Percentiles rank a stretch among this genome's conserved stretches.
phyloP scores from a whole-genome alignment of 2,888 invertebrate genomes.

The Lysandra coridon region DNA sequence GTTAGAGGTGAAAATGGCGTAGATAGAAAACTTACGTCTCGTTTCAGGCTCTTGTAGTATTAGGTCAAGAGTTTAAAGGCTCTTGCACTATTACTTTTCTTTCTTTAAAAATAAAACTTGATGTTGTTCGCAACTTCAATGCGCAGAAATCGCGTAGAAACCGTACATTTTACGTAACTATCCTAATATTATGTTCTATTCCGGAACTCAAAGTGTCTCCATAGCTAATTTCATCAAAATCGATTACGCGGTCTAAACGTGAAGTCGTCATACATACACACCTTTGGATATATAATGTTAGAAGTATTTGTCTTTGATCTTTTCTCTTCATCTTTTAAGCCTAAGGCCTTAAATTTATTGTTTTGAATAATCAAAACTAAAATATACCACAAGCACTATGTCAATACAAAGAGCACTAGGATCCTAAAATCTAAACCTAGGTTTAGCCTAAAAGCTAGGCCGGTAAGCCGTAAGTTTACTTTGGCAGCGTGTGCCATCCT shows the following conservation, averaged over 20 bases:
- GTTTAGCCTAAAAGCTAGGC: conserved; percentile 23
- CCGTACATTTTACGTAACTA: background rate
- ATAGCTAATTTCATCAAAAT: too few species aligned
- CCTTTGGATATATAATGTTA: too few species aligned
- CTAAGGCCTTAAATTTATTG: background rate
- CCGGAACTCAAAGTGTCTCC: too few species aligned
- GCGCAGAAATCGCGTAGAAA: background rate
- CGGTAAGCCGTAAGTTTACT: conserved; percentile 33
- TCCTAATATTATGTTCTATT: too few species aligned
- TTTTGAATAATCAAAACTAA: background rate
- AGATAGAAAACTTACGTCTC: background rate
- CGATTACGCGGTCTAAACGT: too few species aligned
- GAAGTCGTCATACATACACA: too few species aligned
- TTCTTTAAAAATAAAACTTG: background rate
- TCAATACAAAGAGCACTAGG: background rate
- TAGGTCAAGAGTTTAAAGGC: conserved; percentile 17
- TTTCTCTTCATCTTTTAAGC: background rate
- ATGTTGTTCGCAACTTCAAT: background rate
- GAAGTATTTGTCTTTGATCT: background rate
- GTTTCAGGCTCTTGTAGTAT: conserved; percentile 11
- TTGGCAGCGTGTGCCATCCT: conserved; percentile 31
- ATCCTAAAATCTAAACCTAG: conserved; percentile 1
- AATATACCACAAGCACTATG: background rate
- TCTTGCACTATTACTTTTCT: background rate
- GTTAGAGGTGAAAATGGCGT: background rate